These are phyloP conservation scores for Tragulus kanchil DNA, from an alignment of 2,113 vertebrate species.

Conservation along the genomic window DNA sequence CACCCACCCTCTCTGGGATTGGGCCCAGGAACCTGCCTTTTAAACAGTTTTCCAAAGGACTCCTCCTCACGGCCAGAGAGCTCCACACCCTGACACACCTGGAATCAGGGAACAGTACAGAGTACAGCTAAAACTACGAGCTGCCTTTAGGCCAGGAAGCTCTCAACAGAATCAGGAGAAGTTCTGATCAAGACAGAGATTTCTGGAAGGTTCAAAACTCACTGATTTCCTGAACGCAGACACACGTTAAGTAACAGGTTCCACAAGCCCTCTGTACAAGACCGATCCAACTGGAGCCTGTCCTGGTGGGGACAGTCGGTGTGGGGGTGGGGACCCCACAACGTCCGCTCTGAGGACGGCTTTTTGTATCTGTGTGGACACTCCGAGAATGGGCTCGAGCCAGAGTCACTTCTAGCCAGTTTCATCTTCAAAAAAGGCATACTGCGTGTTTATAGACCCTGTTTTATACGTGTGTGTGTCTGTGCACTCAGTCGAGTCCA, in stretches of 20 bases:
- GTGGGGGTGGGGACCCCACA: fast-evolving
- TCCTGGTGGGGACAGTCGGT: fast-evolving
- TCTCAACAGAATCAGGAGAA: not conserved
- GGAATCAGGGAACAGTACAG: not conserved
- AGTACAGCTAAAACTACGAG: not conserved
- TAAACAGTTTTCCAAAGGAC: no score
- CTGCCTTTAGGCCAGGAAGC: not conserved
- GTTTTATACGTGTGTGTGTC: no score
- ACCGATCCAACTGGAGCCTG: fast-evolving
- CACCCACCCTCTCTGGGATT: fast-evolving
- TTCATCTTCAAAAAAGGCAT: not conserved
- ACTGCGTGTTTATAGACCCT: no score
- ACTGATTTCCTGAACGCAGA: fast-evolving
- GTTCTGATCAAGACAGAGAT: not conserved
- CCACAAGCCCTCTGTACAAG: not conserved
- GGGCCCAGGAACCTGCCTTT: not conserved
- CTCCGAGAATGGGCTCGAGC: fast-evolving
- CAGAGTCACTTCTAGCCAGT: not conserved
- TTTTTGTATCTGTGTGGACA: fast-evolving
- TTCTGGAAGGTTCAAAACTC: not conserved
- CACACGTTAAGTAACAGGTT: not conserved
- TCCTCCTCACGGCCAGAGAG: fast-evolving
- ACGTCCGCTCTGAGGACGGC: fast-evolving
- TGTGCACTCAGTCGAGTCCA: no score
- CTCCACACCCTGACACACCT: fast-evolving